Evolutionary conservation across 2,113 vertebrate species (phyloP), one percentile per base, ranked within the genome.

Genomic region (Trachemys scripta): DNA sequence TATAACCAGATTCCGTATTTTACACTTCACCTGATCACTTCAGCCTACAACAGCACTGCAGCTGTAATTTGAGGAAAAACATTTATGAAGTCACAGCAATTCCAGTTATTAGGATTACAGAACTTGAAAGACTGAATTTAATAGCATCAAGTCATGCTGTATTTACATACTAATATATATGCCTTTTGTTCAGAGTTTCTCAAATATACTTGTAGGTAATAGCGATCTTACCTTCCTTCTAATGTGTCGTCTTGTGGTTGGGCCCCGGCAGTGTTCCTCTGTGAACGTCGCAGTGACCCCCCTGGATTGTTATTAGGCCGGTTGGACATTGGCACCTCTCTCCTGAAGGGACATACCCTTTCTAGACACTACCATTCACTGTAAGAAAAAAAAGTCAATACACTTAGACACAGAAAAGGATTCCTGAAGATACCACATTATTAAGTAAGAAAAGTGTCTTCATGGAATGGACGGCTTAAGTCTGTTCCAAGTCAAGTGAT

Each of bases 271-370:
- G 99, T 99, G 99, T 99, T 99, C 99, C 99, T 99, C 99, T 99
- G 99, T 99, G 99, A 99, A 99, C 99, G 99, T 99, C 99, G 99
- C 99, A 99, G 99, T 99, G 99, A 99, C 99, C 99, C 99, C 99
- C 99, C 99, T 99, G 99, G 99, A 99, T 99, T 99, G 99, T 99
- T 99, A 99, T 99, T 99, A 99, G 99, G 99, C 99, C 99, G 99
- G 99, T 99, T 99, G 99, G 99, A 99, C 99, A 99, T 99, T 99
- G 99, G 99, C 99, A 99, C 99, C 99, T 99, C 99, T 99, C 99
- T 99, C 99, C 99, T 99, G 99, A 99, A 99, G 99, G 99, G 99
- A 99, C 99, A 99, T 99, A 99, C 99, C 99, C 99, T 99, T 99
- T 99, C 99, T 99, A 99, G 99, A 99, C 98, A 99, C 99, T 99